Base-by-base conservation (phyloP, 2,797 vertebrate species). In the Hippoglossus hippoglossus region DNA sequence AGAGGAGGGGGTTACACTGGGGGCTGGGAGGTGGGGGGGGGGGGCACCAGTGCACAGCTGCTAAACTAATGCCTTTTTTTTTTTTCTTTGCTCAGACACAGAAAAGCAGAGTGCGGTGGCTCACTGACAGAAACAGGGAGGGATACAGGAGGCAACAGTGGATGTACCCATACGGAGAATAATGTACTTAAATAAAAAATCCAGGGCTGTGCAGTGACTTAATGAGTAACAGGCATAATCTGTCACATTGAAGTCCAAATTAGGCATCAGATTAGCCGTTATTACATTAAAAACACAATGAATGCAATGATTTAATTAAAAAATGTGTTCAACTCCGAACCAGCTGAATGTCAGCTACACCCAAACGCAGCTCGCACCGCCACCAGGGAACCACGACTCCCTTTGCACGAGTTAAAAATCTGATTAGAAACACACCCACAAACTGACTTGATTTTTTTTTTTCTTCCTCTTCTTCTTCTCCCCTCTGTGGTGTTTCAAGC, bases 21-120 rank as follows among this genome's bases (percentile, higher is more conserved):
- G 87, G 70, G 61, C 50, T 73, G 36, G 34, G 53, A 60, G 69
- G 44, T 46, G 16, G 16, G 13, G 41, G 15, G 15, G 73, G 86
- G 90, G 84, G 82, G 86, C 77, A 90, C 87, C 84, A 89, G 90
- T 85, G 84, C 93, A 94, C 94, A 94, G 94, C 94, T 94, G 94
- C 92, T 91, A 90, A 94, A 92, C 89, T 91, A 94, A 93, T 93
- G 91, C 87, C 82, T 81, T 81, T 88, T 81, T 61, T 64, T 55
- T 52, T 82, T 44, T 39, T 25, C 56, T 79, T 71, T 56, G 71
- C 88, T 81, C 82, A 82, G 75, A 75, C 66, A 77, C 67, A 89
- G 81, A 88, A 84, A 85, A 83, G 85, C 81, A 89, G 66, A 71
- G 75, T 61, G 80, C 71, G 73, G 81, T 70, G 84, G 81, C 81